Evolutionary conservation across 2,797 vertebrate genomes (phyloP), one percentile per base, ranked within the genome.

Genomic region (Rhadinocentrus ornatus): DNA sequence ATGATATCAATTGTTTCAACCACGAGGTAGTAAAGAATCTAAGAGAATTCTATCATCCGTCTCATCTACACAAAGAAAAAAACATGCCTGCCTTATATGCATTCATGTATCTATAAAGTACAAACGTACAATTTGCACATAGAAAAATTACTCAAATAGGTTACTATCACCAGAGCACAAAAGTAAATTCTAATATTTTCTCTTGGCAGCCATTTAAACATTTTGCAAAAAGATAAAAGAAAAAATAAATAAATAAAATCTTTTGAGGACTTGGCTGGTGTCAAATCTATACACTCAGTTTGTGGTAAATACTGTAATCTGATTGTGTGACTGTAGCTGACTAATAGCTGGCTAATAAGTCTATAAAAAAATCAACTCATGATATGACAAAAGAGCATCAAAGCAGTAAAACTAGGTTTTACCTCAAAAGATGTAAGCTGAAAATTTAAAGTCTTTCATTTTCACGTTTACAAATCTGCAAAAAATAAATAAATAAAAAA

Each of bases 1-100:
- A 94, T 93, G 83, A 92, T 82, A 93, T 94, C 75, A 88, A 84
- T 78, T 87, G 80, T 85, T 88, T 80, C 86, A 87, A 89, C 89
- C 90, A 88, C 91, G 84, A 92, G 91, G 75, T 91, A 85, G 77
- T 65, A 65, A 88, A 87, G 86, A 93, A 81, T 84, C 83, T 66
- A 71, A 81, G 70, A 72, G 78, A 87, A 79, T 83, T 81, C 69
- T 87, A 87, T 91, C 89, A 92, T 93, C 85, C 81, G 77, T 88
- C 80, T 78, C 75, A 92, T 92, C 86, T 80, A 60, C 77, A 73
- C 31, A 32, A 32, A 7, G 31, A 88, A 92, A 86, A 90, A 85
- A 86, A 81, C 52, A 11, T 12, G 32, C 29, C n/a, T 50, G 75
- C 69, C 75, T 78, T 58, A 18, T 75, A 80, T 6, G 15, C 77